Conservation (phyloP, 2,113 vertebrate genomes). For the Halcyon senegalensis region DNA sequence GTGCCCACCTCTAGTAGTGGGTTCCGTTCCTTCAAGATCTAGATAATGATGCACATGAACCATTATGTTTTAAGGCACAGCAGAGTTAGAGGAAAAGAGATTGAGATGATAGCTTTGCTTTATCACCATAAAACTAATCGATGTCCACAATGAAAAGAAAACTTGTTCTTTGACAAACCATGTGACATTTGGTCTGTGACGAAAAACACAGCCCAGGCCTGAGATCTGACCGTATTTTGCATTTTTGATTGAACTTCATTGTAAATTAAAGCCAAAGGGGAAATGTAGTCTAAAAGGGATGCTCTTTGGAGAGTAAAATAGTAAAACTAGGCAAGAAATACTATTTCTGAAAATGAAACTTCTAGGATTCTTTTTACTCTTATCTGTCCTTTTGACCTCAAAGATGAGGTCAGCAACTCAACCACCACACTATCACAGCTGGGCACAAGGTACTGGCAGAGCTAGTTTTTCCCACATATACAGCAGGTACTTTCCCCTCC, state of each 20-base stretch:
- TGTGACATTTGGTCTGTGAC: background rate
- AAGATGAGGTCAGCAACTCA: background rate
- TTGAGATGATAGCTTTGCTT: background rate
- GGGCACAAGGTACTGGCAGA: background rate
- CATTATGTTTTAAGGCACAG: background rate
- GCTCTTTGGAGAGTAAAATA: background rate
- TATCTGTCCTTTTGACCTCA: background rate
- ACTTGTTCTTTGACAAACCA: background rate
- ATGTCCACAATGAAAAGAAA: background rate
- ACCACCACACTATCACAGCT: background rate
- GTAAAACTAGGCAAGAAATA: background rate
- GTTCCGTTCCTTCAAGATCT: background rate
- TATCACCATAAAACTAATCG: background rate
- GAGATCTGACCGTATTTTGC: background rate
- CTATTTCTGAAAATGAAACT: background rate
- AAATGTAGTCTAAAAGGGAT: background rate
- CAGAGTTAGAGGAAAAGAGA: background rate
- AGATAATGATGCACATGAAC: background rate
- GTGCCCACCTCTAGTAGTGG: background rate
- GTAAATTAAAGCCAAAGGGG: background rate
- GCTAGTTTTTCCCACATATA: background rate
- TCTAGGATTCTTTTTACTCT: background rate
- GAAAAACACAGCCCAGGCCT: background rate
- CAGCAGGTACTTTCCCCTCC: background rate
- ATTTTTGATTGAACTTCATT: background rate